Base-by-base conservation (phyloP, 1,140 invertebrate genomes). In the Linepithema humile region DNA sequence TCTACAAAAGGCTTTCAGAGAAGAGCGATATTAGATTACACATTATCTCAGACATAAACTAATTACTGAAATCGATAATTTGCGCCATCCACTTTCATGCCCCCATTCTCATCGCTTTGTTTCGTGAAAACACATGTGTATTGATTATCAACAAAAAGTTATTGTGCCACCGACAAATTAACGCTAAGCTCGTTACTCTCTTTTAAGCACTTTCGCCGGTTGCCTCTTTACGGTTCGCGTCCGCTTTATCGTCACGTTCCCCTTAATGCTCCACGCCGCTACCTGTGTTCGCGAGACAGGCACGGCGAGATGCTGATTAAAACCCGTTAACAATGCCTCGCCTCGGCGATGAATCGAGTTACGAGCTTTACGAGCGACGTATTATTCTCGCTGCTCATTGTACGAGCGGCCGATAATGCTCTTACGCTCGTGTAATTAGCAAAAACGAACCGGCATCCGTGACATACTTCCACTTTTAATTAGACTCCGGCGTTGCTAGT, bases 311-410 rank as follows among this genome's bases (percentile, higher is more conserved):
- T 60, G 78, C 78, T 82, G 78, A 82, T 82, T 82, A 82, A 74
- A 82, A 74, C 55, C n/a, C 40, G 53, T 82, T 74, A 82, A 82
- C 78, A 82, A 82, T 82, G 69, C 55, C 40, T 73, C 53, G 67
- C 69, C 57, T 62, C 53, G 53, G 32, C 55, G 69, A 82, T 74
- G 78, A 82, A 74, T 74, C 55, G 78, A 82, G 69, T 82, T 82
- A 82, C 78, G 55, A 62, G 67, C 69, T 62, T 23, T 69, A 80
- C 75, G 69, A 72, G 55, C 69, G 69, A 74, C 40, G 78, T 82
- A 82, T 82, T 82, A 82, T 82, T 74, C 78, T 62, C 69, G 69
- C 17, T 82, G 53, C 57, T 82, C 55, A 74, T 82, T 82, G 78
- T 82, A 82, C 20, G 78, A 82, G 7, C 35, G 50, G 50, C 40